Conservation (phyloP, 2,888 invertebrate genomes). For the Pantelozetes paolii region DNA sequence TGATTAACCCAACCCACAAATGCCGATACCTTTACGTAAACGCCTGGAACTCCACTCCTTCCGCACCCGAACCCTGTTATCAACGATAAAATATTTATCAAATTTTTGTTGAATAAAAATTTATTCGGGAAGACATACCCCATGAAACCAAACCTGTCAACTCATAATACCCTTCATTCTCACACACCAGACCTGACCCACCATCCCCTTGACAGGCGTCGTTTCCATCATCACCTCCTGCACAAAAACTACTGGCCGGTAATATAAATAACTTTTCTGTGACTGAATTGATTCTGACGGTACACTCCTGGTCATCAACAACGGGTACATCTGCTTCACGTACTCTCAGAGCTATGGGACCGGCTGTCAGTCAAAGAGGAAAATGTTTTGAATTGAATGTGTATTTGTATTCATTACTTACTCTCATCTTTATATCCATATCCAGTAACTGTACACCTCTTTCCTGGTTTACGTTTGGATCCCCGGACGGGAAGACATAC, state of each 20-base stretch:
- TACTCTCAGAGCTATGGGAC: conserved; percentile 81
- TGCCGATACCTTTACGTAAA: conserved; percentile 89
- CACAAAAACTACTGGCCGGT: conserved; percentile 89
- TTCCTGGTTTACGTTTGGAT: conserved; percentile 74
- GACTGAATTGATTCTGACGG: conserved; percentile 85
- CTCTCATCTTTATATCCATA: conserved; percentile 94
- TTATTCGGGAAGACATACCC: conserved; percentile 60
- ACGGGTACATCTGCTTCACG: conserved; percentile 87
- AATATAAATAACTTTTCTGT: conserved; percentile 87
- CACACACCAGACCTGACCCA: conserved; percentile 86
- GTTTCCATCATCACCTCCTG: conserved; percentile 85
- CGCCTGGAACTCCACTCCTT: conserved; percentile 88
- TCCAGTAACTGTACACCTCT: conserved; percentile 81
- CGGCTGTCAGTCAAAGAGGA: conserved; percentile 59
- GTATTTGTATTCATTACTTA: conserved; percentile 52
- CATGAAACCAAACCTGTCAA: conserved; percentile 89
- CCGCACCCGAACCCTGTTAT: conserved; percentile 66
- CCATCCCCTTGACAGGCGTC: conserved; percentile 95
- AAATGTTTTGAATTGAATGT: not conserved
- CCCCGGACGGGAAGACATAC: conserved; percentile 85
- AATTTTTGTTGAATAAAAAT: too few species aligned
- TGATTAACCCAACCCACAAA: conserved; percentile 97
- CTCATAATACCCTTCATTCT: conserved; percentile 86
- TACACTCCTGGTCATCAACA: conserved; percentile 85
- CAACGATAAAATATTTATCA: not conserved